Conservation (phyloP, 2,797 vertebrate genomes). For the Taeniopygia guttata region DNA sequence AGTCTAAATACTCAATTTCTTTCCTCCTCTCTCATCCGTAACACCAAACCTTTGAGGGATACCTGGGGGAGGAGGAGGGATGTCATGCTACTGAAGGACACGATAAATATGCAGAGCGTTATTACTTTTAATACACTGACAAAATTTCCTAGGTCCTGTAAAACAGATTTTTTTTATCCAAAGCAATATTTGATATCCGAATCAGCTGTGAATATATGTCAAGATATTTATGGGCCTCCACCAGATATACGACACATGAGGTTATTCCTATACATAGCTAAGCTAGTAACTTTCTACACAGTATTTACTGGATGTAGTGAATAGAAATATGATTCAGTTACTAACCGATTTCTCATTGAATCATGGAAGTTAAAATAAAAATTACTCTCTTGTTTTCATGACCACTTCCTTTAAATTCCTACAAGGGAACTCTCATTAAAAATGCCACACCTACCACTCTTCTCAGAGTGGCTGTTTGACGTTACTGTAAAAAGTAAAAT, state of each 20-base stretch:
- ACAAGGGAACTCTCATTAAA: not conserved
- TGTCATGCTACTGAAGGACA: not conserved
- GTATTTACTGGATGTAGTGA: not conserved
- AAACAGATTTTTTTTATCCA: not conserved
- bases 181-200: not conserved
- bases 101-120: not conserved
- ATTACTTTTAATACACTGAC: not conserved
- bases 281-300: not conserved
- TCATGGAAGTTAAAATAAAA: not conserved
- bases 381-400: not conserved
- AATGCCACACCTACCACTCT: not conserved
- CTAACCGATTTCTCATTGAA: not conserved
- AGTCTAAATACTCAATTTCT: not conserved
- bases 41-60: not conserved
- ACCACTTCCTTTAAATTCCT: not conserved
- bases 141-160: not conserved
- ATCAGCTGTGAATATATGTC: not conserved
- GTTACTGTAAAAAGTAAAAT: not conserved
- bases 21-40: not conserved
- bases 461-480: not conserved
- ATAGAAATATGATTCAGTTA: not conserved
- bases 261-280: not conserved
- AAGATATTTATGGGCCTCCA: not conserved
- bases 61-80: not conserved
- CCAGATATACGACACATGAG: fast-evolving